Conservation (phyloP, 2,113 vertebrate species). For the Spea bombifrons region DNA sequence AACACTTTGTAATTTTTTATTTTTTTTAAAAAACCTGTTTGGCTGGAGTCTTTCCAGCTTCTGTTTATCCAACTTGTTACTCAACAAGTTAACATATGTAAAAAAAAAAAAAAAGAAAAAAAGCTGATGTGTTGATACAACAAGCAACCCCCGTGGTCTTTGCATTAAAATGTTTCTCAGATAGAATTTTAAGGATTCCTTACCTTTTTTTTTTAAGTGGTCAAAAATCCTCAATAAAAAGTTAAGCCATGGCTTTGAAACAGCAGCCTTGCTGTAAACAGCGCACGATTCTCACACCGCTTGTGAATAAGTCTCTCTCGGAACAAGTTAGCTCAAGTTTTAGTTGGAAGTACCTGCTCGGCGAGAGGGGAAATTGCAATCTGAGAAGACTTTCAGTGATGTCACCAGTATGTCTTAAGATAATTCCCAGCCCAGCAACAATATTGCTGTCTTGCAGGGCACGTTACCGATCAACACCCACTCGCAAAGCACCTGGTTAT, state of each 20-base stretch:
- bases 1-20: no score
- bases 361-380: constrained; percentile 54
- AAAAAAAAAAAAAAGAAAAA: no score
- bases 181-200: no score
- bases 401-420: constrained; percentile 67
- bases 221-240: constrained; percentile 3
- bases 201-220: no score
- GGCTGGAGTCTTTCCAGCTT: no score
- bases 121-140: no score
- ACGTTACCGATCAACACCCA: constrained; percentile 50
- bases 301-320: constrained; percentile 59
- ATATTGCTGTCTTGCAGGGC: constrained; percentile 45
- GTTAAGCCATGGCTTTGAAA: constrained; percentile 55
- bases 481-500: constrained; percentile 60
- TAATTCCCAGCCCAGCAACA: constrained; percentile 61
- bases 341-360: constrained; percentile 72
- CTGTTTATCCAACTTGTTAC: no score
- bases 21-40: no score
- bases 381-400: constrained; percentile 61
- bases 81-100: no score
- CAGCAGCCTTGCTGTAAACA: constrained; percentile 2
- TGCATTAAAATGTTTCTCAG: no score
- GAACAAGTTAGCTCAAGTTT: constrained; percentile 71
- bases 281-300: constrained; percentile 10
- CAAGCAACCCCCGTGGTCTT: no score